Base-by-base conservation (phyloP, 2,888 invertebrate species). In the Ichneumoninae sp. region DNA sequence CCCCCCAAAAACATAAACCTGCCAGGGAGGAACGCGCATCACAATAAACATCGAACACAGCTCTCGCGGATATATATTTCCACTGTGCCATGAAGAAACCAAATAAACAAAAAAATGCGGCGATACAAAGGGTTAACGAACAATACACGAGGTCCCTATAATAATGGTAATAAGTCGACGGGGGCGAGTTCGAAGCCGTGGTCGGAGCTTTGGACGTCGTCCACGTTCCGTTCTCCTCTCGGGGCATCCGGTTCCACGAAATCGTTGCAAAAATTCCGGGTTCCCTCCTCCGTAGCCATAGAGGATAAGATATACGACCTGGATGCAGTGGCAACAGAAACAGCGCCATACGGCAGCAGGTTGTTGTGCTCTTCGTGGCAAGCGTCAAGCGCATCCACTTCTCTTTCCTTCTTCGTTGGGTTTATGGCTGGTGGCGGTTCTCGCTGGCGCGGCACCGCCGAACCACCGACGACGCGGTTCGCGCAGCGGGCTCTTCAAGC, bases 291-390 rank as follows among this genome's bases (percentile, higher is more conserved):
- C 66, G 57, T 47, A 22, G 54, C 73, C 22, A 57, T 47, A 36
- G 54, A 57, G 66, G 44, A n/a, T 44, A 57, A 63, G 52, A 79
- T 80, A 80, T 80, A 80, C 80, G 73, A 73, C 44, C 80, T 44
- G 80, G 40, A 44, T 26, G 80, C n/a, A 44, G 66, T 4, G 40
- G 73, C 65, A 54, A 54, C 57, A 33, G 44, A 26, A 65, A 66
- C 33, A 73, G 44, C 80, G 10, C 57, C 26, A 57, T 30, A 33
- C 10, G 68, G 65, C 79, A 80, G 79, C 80, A 80, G 80, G 80
- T 73, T 80, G 73, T 80, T 73, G 73, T 57, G 66, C 65, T 71
- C 52, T 52, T 54, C 54, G n/a, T 22, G 36, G 52, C 36, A 40
- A 71, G 63, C 70, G 79, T 71, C 79, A 71, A 70, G 60, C 63